Evolutionary conservation across 1,140 invertebrate genomes (phyloP).

Genomic region (Cydia amplana): DNA sequence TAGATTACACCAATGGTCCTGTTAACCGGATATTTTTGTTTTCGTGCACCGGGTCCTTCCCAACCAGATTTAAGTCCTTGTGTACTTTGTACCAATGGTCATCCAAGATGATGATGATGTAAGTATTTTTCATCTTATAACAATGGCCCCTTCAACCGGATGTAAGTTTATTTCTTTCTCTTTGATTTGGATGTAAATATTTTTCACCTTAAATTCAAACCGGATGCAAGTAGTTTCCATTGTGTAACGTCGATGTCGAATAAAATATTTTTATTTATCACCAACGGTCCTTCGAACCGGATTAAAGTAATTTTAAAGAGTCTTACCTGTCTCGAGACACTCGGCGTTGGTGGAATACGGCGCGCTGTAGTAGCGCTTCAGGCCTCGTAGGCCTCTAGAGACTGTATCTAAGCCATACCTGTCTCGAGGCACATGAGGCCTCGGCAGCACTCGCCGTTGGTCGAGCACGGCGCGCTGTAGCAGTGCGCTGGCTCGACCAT

Average conservation of each 20-base stretch:
- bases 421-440: constrained; percentile 68
- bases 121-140: too few relatives aligned
- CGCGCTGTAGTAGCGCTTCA: constrained; percentile 62
- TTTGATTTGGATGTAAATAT: too few relatives aligned
- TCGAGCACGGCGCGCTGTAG: constrained; percentile 65
- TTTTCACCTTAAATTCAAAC: not conserved
- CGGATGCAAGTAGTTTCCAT: not conserved
- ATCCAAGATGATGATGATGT: too few relatives aligned
- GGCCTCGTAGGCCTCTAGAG: not conserved
- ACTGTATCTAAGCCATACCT: constrained; percentile 47
- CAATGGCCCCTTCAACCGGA: too few relatives aligned
- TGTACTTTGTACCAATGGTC: too few relatives aligned
- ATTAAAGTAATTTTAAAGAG: too few relatives aligned
- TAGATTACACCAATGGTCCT: not conserved
- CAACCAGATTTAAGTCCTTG: too few relatives aligned
- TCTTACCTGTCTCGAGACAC: constrained; percentile 65
- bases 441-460: constrained; percentile 69
- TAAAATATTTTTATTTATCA: too few relatives aligned
- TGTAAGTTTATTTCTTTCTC: too few relatives aligned
- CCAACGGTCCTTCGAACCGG: too few relatives aligned
- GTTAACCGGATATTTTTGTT: too few relatives aligned
- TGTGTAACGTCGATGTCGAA: not conserved
- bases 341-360: constrained; percentile 65
- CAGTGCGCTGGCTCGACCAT: constrained; percentile 59
- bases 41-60: too few relatives aligned